phyloP scores from a whole-genome alignment of 2,888 invertebrate genomes.

The Dexiosoma caninum region DNA sequence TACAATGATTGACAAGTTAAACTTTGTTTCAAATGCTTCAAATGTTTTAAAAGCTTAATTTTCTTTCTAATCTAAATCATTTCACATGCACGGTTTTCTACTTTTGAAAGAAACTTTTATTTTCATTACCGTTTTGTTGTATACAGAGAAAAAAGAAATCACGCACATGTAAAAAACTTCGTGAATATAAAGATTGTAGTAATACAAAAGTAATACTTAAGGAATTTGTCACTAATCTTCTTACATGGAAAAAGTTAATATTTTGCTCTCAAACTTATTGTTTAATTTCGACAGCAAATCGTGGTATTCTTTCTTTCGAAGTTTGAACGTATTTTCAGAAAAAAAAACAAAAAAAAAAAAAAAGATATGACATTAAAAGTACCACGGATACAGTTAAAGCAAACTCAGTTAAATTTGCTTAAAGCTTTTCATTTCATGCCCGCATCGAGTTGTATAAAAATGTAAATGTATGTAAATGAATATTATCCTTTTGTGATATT shows the following conservation, averaged over 20 bases:
- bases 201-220: conserved; percentile 36
- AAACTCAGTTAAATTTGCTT: neutral
- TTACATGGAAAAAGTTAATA: conserved; percentile 33
- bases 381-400: no score
- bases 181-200: conserved; percentile 40
- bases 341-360: neutral
- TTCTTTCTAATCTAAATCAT: conserved; percentile 23
- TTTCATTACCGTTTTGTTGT: neutral
- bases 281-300: conserved; percentile 10
- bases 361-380: neutral
- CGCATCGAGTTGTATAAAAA: neutral
- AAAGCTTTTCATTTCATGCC: neutral
- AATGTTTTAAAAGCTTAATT: neutral
- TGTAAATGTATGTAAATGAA: neutral
- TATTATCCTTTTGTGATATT: neutral
- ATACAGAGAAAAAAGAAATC: neutral
- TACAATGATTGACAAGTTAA: conserved; percentile 23
- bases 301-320: neutral
- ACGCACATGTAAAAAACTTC: conserved; percentile 28
- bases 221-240: conserved; percentile 49
- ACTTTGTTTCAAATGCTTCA: neutral
- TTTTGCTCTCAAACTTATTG: conserved; percentile 6
- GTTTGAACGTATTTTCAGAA: neutral
- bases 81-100: conserved; percentile 25
- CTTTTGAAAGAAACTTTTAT: conserved; percentile 5